Evolutionary conservation across 2,113 vertebrate species (phyloP).

Genomic region (Grammomys dolichurus): DNA sequence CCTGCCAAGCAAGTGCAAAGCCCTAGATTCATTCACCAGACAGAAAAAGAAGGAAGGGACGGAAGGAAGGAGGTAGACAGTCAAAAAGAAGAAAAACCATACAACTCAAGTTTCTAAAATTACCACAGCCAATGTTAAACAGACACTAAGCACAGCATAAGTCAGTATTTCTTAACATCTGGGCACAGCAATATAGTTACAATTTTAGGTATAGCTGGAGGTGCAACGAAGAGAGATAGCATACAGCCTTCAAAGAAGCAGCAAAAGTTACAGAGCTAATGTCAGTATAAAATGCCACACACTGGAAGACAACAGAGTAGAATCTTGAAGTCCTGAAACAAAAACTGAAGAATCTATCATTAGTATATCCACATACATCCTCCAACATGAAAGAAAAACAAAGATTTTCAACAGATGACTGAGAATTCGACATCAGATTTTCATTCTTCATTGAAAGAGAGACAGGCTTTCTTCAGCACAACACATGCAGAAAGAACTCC

Average conservation of each 20-base stretch:
- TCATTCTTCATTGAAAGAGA: neutral
- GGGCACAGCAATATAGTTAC: neutral
- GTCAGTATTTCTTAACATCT: neutral
- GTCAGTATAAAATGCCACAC: neutral
- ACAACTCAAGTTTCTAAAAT: slow-evolving; percentile 18
- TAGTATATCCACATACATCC: neutral
- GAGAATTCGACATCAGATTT: neutral
- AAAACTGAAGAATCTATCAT: neutral
- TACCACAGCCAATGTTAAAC: neutral
- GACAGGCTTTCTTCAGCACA: neutral
- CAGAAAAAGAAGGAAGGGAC: too few species aligned
- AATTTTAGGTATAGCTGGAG: neutral
- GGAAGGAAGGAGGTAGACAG: neutral
- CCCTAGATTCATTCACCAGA: neutral
- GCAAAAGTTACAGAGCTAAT: neutral
- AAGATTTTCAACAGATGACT: slow-evolving; percentile 7
- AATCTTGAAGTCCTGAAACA: neutral
- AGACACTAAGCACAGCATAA: slow-evolving; percentile 6
- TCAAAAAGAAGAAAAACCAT: neutral
- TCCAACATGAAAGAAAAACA: neutral
- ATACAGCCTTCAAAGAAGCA: neutral
- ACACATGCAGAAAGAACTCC: slow-evolving; percentile 22
- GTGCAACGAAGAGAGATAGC: neutral
- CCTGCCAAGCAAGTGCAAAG: neutral
- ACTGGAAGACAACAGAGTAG: neutral